These are phyloP conservation scores for Parotocinclus haroldoi DNA, from an alignment of 2,797 vertebrate genomes.

Conservation along the genomic window DNA sequence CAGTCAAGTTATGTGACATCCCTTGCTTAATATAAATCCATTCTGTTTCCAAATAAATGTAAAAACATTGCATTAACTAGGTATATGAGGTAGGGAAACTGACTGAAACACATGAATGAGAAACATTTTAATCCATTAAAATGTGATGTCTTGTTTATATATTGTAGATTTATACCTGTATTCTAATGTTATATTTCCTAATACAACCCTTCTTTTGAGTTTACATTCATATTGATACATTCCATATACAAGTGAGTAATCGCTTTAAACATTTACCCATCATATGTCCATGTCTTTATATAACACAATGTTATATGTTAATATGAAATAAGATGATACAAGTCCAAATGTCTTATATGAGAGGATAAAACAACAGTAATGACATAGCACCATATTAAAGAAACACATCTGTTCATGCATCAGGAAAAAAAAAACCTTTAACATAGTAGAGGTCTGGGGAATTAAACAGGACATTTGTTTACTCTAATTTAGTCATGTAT, in stretches of 20 bases:
- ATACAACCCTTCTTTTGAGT: neutral
- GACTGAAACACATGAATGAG: constrained; percentile 3
- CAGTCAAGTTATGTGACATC: neutral
- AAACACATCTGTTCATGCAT: constrained; percentile 43
- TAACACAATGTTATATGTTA: constrained; percentile 5
- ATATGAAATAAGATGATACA: neutral
- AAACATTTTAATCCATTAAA: neutral
- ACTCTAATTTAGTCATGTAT: neutral
- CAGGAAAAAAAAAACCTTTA: constrained; percentile 27
- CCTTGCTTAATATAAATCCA: neutral
- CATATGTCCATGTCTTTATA: constrained; percentile 7
- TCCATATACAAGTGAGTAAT: constrained; percentile 17
- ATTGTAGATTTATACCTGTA: too few species aligned
- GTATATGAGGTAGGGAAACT: neutral
- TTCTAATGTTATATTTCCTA: neutral
- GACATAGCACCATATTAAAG: constrained; percentile 50
- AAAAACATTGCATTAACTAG: neutral
- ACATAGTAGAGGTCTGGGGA: constrained; percentile 21
- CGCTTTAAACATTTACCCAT: constrained; percentile 3
- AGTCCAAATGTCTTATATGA: constrained; percentile 15
- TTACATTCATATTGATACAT: constrained; percentile 51
- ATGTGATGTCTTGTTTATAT: too few species aligned
- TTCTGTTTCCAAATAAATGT: neutral
- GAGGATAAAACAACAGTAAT: constrained; percentile 23
- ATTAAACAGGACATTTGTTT: neutral